These are phyloP conservation scores for Barypeithes pellucidus DNA, from an alignment of 2,888 invertebrate genomes.

Conservation along the genomic window DNA sequence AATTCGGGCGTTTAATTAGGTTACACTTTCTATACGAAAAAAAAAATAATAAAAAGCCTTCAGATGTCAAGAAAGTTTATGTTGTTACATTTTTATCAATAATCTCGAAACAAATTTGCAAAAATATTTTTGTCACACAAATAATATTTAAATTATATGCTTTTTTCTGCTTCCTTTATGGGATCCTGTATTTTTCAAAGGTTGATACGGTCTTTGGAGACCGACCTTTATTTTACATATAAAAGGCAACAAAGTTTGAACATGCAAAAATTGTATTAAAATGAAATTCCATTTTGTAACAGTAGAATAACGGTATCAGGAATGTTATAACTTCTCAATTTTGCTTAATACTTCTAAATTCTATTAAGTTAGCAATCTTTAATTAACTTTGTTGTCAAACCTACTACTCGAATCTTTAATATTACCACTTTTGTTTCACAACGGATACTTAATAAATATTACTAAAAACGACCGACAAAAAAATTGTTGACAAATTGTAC, in stretches of 20 bases:
- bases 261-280: not conserved
- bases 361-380: too few relatives aligned
- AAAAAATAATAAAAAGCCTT: too few relatives aligned
- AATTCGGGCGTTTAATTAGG: too few relatives aligned
- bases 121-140: not conserved
- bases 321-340: not conserved
- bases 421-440: too few relatives aligned
- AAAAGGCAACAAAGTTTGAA: slow-evolving; percentile 10
- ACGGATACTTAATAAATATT: too few relatives aligned
- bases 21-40: too few relatives aligned
- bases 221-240: slow-evolving; percentile 4
- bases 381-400: too few relatives aligned
- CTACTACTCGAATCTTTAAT: too few relatives aligned
- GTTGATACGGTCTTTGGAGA: not conserved
- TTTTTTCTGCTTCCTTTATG: not conserved
- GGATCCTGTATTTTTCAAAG: not conserved
- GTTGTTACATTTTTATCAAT: not conserved
- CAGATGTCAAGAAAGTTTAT: not conserved
- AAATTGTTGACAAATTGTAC: too few relatives aligned
- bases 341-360: too few relatives aligned
- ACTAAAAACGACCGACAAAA: too few relatives aligned
- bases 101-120: not conserved
- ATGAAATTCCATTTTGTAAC: not conserved
- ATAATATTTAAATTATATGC: slow-evolving; percentile 11
- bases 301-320: not conserved